Conservation (phyloP, 2,113 vertebrate genomes). For the Chaetorhynchus papuensis region DNA sequence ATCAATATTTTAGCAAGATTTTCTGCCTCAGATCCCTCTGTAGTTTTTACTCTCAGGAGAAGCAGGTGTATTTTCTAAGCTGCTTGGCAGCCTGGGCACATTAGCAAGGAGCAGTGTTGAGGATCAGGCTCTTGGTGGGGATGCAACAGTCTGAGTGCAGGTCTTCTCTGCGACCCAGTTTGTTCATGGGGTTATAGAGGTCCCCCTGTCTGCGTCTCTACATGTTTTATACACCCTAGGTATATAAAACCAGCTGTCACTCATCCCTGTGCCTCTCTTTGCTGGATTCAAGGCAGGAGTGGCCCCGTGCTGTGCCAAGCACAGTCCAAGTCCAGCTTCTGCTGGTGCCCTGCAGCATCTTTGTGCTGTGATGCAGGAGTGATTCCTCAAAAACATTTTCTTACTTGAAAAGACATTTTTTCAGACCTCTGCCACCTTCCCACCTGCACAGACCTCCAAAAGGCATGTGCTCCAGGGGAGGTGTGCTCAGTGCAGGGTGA, state of each 20-base stretch:
- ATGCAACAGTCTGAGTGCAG: neutral
- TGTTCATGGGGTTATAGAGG: neutral
- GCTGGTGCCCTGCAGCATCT: neutral
- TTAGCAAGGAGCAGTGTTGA: neutral
- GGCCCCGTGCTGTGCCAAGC: accelerated
- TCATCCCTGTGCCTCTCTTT: neutral
- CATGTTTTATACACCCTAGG: neutral
- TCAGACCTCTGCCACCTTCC: neutral
- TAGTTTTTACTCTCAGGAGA: neutral
- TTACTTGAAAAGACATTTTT: neutral
- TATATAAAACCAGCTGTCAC: neutral
- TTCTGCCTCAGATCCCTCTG: neutral
- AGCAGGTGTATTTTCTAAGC: neutral
- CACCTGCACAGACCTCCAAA: neutral
- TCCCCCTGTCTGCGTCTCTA: accelerated
- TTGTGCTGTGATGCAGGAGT: neutral
- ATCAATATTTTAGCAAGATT: neutral
- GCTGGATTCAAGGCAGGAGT: neutral
- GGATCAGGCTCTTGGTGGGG: neutral
- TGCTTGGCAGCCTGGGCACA: neutral
- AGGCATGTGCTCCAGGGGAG: accelerated
- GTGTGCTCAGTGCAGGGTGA: accelerated
- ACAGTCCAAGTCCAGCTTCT: neutral
- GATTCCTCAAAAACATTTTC: neutral
- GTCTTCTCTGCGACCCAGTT: neutral